Percentiles rank a stretch among this genome's conserved stretches.
phyloP scores from a whole-genome alignment of 2,888 invertebrate genomes.

The Drepanosiphum platanoidis region DNA sequence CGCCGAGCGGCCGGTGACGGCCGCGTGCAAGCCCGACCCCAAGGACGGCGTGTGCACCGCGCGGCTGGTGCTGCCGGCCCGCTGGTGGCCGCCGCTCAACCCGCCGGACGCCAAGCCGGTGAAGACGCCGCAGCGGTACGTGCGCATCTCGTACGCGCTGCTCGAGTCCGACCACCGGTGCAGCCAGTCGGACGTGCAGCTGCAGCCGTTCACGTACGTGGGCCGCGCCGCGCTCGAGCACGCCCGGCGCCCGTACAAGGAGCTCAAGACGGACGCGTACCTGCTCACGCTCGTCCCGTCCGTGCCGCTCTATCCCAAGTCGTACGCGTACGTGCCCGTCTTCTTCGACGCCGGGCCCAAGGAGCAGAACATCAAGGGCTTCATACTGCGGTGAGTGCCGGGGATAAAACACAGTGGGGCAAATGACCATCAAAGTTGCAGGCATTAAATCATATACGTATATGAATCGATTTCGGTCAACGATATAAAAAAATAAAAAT shows the following conservation, averaged over 20 bases:
- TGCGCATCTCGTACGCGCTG: conserved; percentile 87
- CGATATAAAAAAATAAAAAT: no score
- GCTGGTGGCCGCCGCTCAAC: conserved; percentile 87
- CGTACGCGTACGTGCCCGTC: conserved; percentile 89
- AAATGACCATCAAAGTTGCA: no score
- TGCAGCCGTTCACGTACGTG: conserved; percentile 76
- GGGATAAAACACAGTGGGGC: no score
- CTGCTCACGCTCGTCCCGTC: conserved; percentile 87
- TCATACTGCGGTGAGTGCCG: conserved; percentile 88
- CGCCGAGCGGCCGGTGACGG: conserved; percentile 73
- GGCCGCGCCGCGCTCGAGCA: conserved; percentile 78
- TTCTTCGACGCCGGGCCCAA: conserved; percentile 80
- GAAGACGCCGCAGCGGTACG: conserved; percentile 78
- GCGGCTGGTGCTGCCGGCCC: conserved; percentile 85
- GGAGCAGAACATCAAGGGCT: conserved; percentile 74
- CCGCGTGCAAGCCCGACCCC: conserved; percentile 92
- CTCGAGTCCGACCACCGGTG: conserved; percentile 80
- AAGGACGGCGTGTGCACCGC: conserved; percentile 93
- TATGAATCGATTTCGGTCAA: no score
- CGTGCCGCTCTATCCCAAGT: conserved; percentile 87
- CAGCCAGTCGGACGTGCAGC: conserved; percentile 73
- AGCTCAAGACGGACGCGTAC: conserved; percentile 84
- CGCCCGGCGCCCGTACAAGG: conserved; percentile 83
- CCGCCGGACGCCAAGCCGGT: conserved; percentile 68
- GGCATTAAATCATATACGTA: no score